Base-by-base conservation (phyloP, 2,888 invertebrate species). In the Cloeon dipterum region DNA sequence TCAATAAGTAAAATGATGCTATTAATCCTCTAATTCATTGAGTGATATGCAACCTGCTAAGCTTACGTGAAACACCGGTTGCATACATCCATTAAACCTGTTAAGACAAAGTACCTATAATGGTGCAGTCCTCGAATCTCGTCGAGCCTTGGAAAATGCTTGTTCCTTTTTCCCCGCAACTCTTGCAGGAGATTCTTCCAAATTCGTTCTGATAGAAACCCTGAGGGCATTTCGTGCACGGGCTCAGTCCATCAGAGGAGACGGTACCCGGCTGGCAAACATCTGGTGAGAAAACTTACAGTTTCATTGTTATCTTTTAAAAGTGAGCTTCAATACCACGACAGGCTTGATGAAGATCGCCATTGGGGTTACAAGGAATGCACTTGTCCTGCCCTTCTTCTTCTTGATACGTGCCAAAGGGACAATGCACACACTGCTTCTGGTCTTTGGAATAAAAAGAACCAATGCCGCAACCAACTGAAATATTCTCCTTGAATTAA, bases 151-250 rank as follows among this genome's bases (percentile, higher is more conserved):
- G 14, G 16, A 29, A 29, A 5, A 29, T 29, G 14, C 29, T 29
- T 5, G 29, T 5, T 11, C 29, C 5, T n/a, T n/a, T n/a, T 16
- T n/a, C 18, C n/a, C 29, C 32, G 44, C 57, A 57, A 2, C 48
- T 39, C 11, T 47, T 36, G 41, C 58, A 58, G 5, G 44, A 43
- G 0, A 49, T 49, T n/a, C 56, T 46, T 4, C 56, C 56, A 39
- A 47, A 46, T 19, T 53, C 50, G 3, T 54, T 47, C 45, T 58
- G 57, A 43, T 53, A 58, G 8, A 48, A 48, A 3, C 56, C 57
- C 5, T 45, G 25, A 3, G 48, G 45, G 42, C 58, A 58, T 4
- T 48, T 45, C 14, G 39, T 29, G 41, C 58, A 58, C 2, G 56
- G 56, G 40, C 49, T 47, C 18, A 46, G 41, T 1, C 58, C 58